Base-by-base conservation (phyloP, 2,797 vertebrate species). In the Anisognathus igniventris region DNA sequence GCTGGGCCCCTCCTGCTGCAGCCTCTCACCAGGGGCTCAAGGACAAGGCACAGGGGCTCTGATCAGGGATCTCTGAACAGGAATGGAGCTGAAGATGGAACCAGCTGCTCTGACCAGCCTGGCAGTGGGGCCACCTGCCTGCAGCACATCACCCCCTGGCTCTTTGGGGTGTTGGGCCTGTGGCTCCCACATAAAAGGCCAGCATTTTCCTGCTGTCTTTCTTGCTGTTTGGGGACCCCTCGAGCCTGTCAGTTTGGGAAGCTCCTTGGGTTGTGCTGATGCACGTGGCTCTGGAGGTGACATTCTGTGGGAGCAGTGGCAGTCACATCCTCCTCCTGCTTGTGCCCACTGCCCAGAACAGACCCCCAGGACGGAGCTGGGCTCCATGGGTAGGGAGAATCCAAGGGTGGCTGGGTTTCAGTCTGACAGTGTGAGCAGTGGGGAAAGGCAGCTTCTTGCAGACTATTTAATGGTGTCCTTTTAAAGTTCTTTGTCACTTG, bases 221-320 rank as follows among this genome's bases (percentile, higher is more conserved):
- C 37, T 31, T 18, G 28, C 13, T 47, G 8, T 6, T 19, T 23
- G n/a, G 20, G 37, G 30, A 10, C 22, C 11, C n/a, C 14, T 33
- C 0, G 0, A 48, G 6, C 71, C n/a, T 28, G 35, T 16, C 2
- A 3, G 7, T 65, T 70, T 57, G 33, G 78, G 48, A 17, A 84
- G 48, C 7, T 9, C 23, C 10, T 0, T 3, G 58, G 24, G 9
- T 68, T 71, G n/a, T 17, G 10, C 1, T 0, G 2, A 2, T 2
- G 6, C 3, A 2, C 2, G 2, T 7, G 24, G 22, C 68, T 42
- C 31, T 48, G 25, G 45, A 9, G 16, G 18, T 2, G 12, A 33
- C 20, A 40, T 47, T 57, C n/a, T 11, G 1, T 2, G 1, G 57
- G 22, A 28, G 5, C 2, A 9, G 33, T 35, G 70, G 18, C 51